Base-by-base conservation (phyloP, 2,888 invertebrate species). In the Apeira syringaria region DNA sequence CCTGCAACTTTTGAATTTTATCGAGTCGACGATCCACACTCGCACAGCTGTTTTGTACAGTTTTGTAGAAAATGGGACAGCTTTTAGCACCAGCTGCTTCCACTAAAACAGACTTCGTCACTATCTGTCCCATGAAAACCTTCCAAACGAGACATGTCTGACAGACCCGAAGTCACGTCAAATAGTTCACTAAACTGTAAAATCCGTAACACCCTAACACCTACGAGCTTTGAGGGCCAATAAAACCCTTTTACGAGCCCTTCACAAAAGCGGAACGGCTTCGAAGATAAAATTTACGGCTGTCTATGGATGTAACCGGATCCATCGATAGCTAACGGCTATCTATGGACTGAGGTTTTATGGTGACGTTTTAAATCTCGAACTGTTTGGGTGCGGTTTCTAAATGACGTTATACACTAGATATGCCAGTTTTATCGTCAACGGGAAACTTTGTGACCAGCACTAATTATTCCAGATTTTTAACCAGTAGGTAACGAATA, bases 261-360 rank as follows among this genome's bases (percentile, higher is more conserved):
- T 38, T 32, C 24, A 44, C 44, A 44, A 44, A 38, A 44, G 47
- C 41, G 47, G 13, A 41, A 47, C 41, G 42, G 33, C 27, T 33
- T 15, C 36, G 13, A 18, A 53, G 53, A 56, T 56, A 56, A 56
- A 50, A 42, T 47, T 52, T 51, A 56, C 42, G 42, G 33, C 40
- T 47, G 49, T 43, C 42, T 30, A 47, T 46, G 49, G 47, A 41
- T 37, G 51, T 42, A 43, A 37, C 5, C 41, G 47, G 47, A 44
- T 53, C 28, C 44, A 44, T 53, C 44, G 50, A 53, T 50, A 47
- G 37, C 47, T 51, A 47, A 48, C 44, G 39, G 41, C 32, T 42
- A 47, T 47, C 41, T 50, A 32, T 45, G 45, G 36, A 35, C 32
- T 18, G 27, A 25, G 42, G 24, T 38, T 45, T 45, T 47, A 50